Evolutionary conservation across 2,888 invertebrate species (phyloP).

Genomic region (Tinea semifulvella): DNA sequence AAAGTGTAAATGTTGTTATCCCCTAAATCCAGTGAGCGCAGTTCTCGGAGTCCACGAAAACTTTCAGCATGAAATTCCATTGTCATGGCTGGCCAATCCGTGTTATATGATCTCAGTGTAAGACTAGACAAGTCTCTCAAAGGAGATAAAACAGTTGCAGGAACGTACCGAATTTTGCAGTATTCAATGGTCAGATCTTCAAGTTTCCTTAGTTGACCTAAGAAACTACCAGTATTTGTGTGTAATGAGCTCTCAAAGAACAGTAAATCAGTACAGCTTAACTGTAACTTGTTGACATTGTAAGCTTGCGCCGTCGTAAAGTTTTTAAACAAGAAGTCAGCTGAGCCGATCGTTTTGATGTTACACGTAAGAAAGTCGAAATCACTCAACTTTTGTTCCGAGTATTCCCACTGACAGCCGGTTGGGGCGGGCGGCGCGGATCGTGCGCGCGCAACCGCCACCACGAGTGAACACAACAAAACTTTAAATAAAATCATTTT

Average conservation of each 20-base stretch:
- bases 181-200: slow-evolving; percentile 77
- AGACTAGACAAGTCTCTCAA: slow-evolving; percentile 74
- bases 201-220: slow-evolving; percentile 73
- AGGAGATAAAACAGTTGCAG: slow-evolving; percentile 73
- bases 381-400: slow-evolving; percentile 64
- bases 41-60: slow-evolving; percentile 73
- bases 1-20: slow-evolving; percentile 81
- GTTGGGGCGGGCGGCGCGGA: slow-evolving; percentile 69
- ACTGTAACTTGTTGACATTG: slow-evolving; percentile 72
- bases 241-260: slow-evolving; percentile 79
- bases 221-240: slow-evolving; percentile 68
- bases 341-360: slow-evolving; percentile 76
- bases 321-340: slow-evolving; percentile 75
- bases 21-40: slow-evolving; percentile 74
- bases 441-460: slow-evolving; percentile 63
- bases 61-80: slow-evolving; percentile 80
- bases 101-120: slow-evolving; percentile 77
- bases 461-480: slow-evolving; percentile 58
- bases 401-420: slow-evolving; percentile 79
- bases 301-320: slow-evolving; percentile 76
- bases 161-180: slow-evolving; percentile 80
- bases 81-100: slow-evolving; percentile 82
- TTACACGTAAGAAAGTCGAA: slow-evolving; percentile 73
- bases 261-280: slow-evolving; percentile 77
- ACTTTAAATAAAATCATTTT: slow-evolving; percentile 63